Evolutionary conservation across 2,113 vertebrate species (phyloP), one percentile per base, ranked within the genome.

Genomic region (Pleuronectes platessa): DNA sequence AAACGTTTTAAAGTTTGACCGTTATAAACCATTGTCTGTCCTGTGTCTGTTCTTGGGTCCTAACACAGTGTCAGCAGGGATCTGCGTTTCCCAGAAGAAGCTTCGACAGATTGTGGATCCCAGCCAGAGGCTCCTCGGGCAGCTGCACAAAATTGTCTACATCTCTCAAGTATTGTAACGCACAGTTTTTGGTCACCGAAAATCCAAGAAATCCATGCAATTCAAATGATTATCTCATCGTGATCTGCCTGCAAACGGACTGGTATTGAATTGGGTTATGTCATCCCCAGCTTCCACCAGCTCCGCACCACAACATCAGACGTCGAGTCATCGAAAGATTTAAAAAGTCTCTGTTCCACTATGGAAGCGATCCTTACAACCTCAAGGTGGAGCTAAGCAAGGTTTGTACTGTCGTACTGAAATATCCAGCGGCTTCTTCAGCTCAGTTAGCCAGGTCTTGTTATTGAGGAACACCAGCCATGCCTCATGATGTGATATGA

Each of bases 141-240:
- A 97, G 86, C 94, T 98, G 75, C 97, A 98, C 89, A 97, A 97
- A 93, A 94, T 99, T 76, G 92, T 98, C 82, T 97, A 94, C 78
- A 95, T 97, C 89, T 95, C 95, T 55, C 96, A 97, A 92, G 96
- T 97, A 54, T 10, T 54, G 51, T 10, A n/a, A 20, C 20, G 1
- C n/a, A 6, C 20, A 21, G 51, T 21, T 11, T 31, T 54, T n/a
- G 45, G 15, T 49, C 45, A 49, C 14, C 17, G 45, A 5, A 15
- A 53, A 70, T 42, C 12, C 37, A 3, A 17, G 59, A 64, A 35
- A 21, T 56, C 51, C 35, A 15, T 7, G 63, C 2, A n/a, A 37
- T 53, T 2, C 20, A 9, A 53, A n/a, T 2, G 20, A 54, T 49
- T 49, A 24, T 4, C 4, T 49, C 45, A 49, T 6, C 2, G 12